Conservation (phyloP, 2,113 vertebrate genomes). For the Ibidorhyncha struthersii region DNA sequence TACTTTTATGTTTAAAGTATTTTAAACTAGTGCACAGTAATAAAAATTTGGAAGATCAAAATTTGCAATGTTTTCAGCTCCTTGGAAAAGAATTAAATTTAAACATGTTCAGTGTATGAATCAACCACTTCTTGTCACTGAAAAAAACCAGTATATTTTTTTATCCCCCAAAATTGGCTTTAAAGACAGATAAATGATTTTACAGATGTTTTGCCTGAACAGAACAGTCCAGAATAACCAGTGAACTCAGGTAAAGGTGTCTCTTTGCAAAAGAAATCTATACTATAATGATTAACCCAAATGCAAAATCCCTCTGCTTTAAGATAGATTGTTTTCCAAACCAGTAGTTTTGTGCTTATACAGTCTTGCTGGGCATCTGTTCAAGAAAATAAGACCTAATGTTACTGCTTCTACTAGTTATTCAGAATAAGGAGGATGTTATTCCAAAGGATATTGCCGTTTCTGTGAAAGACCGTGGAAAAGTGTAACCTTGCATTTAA, state of each 20-base stretch:
- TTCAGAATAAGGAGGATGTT: neutral
- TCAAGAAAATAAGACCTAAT: neutral
- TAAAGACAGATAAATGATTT: slow-evolving; percentile 11
- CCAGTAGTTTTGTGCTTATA: neutral
- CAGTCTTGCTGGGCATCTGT: neutral
- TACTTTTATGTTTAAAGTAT: neutral
- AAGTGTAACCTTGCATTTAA: neutral
- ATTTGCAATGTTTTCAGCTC: neutral
- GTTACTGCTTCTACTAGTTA: neutral
- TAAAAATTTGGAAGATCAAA: neutral
- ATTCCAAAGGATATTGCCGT: neutral
- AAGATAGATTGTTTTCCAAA: neutral
- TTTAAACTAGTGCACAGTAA: neutral
- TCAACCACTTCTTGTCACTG: neutral
- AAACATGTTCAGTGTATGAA: neutral
- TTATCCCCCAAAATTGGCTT: neutral
- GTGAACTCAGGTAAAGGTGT: slow-evolving; percentile 8
- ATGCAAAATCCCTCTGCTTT: neutral
- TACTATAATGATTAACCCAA: neutral
- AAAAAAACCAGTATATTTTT: neutral
- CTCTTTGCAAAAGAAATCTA: neutral
- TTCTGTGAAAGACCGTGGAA: neutral
- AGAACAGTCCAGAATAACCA: neutral
- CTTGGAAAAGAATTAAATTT: neutral
- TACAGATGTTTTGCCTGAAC: neutral